phyloP scores from a whole-genome alignment of 2,888 invertebrate species.

The Miltochrista miniata region DNA sequence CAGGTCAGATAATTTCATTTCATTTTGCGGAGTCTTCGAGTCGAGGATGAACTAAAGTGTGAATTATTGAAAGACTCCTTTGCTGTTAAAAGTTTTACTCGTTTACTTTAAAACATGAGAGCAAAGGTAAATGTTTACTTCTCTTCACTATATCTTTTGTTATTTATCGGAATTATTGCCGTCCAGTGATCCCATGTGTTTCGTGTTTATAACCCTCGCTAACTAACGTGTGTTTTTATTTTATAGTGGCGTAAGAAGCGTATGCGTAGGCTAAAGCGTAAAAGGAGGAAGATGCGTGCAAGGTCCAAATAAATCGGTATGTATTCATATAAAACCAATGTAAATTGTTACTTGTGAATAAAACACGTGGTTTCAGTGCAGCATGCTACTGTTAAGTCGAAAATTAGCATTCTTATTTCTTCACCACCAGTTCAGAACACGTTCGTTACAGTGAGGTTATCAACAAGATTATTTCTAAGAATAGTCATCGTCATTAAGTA shows the following conservation, averaged over 20 bases:
- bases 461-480: too few species aligned
- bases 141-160: slow-evolving; percentile 5
- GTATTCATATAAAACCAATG: too few species aligned
- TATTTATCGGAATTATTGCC: not conserved
- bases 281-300: slow-evolving; percentile 99
- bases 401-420: too few species aligned
- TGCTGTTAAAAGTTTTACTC: slow-evolving; percentile 20
- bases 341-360: not conserved
- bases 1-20: too few species aligned
- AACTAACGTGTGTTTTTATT: slow-evolving; percentile 41
- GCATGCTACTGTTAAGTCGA: too few species aligned
- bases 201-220: slow-evolving; percentile 21
- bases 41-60: too few species aligned
- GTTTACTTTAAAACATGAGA: slow-evolving; percentile 58
- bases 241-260: slow-evolving; percentile 99
- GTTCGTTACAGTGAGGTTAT: too few species aligned
- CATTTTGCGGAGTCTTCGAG: too few species aligned
- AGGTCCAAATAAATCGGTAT: slow-evolving; percentile 92
- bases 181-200: not conserved
- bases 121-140: slow-evolving; percentile 72
- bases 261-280: slow-evolving; percentile 99
- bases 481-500: too few species aligned
- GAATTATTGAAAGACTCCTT: too few species aligned
- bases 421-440: too few species aligned
- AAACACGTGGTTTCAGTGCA: too few species aligned